These are phyloP conservation scores for Poeciliopsis paucimaculata DNA, from an alignment of 2,797 vertebrate genomes.

Conservation along the genomic window DNA sequence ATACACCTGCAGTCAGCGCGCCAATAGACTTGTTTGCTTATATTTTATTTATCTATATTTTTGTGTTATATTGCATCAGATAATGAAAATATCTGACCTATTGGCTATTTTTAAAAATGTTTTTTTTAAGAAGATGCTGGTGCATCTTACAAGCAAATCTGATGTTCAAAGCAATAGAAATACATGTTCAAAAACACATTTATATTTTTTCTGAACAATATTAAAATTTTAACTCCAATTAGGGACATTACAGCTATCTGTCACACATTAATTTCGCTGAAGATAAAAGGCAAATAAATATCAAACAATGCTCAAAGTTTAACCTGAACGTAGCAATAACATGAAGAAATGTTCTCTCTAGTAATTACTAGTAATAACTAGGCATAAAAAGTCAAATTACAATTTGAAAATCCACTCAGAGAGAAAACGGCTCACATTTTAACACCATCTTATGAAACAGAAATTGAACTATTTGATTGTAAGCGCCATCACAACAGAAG, in stretches of 20 bases:
- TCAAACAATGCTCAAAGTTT: not conserved
- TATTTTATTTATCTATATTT: constrained; percentile 27
- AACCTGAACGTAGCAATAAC: not conserved
- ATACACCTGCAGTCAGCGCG: constrained; percentile 21
- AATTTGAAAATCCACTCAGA: not conserved
- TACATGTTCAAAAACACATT: not conserved
- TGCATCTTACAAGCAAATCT: not conserved
- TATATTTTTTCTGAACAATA: not conserved
- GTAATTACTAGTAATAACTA: not conserved
- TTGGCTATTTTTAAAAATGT: not conserved
- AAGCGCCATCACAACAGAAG: not conserved
- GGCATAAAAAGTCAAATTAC: not conserved
- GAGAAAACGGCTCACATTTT: not conserved
- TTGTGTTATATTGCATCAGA: not conserved
- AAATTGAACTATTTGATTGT: not conserved
- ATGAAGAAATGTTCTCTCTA: not conserved
- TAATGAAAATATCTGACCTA: not conserved
- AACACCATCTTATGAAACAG: not conserved
- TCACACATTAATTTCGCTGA: no score
- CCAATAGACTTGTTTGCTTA: not conserved
- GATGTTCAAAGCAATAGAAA: not conserved
- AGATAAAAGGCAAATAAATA: not conserved
- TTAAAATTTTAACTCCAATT: not conserved
- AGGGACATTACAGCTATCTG: no score
- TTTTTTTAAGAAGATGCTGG: not conserved